Conservation (phyloP, 2,888 invertebrate species). For the Sesia bembeciformis region DNA sequence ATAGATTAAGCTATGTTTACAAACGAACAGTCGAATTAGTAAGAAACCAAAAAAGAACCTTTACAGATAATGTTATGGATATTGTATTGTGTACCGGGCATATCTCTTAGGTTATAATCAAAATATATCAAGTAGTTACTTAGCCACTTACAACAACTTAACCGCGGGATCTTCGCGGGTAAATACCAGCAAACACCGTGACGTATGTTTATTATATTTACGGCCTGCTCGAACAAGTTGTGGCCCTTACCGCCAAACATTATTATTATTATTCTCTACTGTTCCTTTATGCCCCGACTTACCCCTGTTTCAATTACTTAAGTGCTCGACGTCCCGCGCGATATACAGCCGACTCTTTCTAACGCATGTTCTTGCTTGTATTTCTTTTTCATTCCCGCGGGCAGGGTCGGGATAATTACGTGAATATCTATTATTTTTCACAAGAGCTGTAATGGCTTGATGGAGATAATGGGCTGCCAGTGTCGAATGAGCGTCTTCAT, state of each 20-base stretch:
- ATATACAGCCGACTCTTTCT: constrained; percentile 36
- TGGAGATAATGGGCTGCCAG: constrained; percentile 54
- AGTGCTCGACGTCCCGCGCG: constrained; percentile 48
- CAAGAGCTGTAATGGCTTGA: constrained; percentile 56
- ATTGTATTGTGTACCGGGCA: too few species aligned
- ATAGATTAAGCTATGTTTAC: too few species aligned
- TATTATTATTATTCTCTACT: constrained; percentile 62
- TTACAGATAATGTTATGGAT: too few species aligned
- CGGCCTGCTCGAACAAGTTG: constrained; percentile 24
- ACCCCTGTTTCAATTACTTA: constrained; percentile 69
- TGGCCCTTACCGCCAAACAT: constrained; percentile 40
- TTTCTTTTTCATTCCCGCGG: constrained; percentile 22
- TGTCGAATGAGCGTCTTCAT: constrained; percentile 32
- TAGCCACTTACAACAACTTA: too few species aligned
- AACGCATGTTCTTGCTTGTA: constrained; percentile 17
- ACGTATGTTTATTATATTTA: constrained; percentile 34
- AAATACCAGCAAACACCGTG: constrained; percentile 16
- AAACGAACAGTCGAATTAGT: too few species aligned
- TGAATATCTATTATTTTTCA: constrained; percentile 70
- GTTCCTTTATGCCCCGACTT: constrained; percentile 50
- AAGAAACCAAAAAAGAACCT: too few species aligned
- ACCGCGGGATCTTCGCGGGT: neutral
- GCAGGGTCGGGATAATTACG: constrained; percentile 59
- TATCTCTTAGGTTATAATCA: too few species aligned
- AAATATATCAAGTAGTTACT: too few species aligned